Evolutionary conservation across 2,888 invertebrate genomes (phyloP), one percentile per base, ranked within the genome.

Genomic region (Epinotia bilunana): DNA sequence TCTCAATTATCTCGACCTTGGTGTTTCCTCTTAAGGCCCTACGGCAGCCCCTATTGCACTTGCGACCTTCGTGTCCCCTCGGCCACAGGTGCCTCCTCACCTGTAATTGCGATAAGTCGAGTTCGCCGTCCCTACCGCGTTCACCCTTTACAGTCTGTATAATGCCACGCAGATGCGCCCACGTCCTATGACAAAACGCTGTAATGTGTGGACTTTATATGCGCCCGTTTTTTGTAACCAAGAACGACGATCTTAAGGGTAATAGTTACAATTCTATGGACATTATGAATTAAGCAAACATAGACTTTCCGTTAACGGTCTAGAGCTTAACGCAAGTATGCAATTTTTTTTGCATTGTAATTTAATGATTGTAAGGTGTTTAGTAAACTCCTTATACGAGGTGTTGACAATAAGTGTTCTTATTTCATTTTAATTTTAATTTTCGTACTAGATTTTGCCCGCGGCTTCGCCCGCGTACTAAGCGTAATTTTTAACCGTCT

Each of bases 41-140:
- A 58, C 73, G 60, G 23, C 39, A 13, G 16, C 2, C 46, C 70
- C 74, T 55, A 55, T 33, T 77, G 75, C 65, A 78, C 74, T 78
- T 75, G 77, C 83, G 87, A 87, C 90, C 90, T 90, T 90, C 86
- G 78, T 60, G 75, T 83, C 86, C 88, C 87, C 87, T 89, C 86
- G 81, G 79, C 80, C 81, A 90, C 92, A 92, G 92, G 92, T 92
- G 92, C 80, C 77, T 79, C 77, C 79, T 83, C 91, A 92, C 92
- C 91, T 92, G 92, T 91, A 88, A 88, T 85, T 84, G 85, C 81
- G 78, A 82, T 83, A 82, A 78, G 81, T 78, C 78, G 78, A 78
- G 76, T 83, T 78, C 83, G 83, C 83, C 84, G 80, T 80, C 74
- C 65, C 77, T 78, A 46, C 76, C 78, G 67, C 78, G 77, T 2